Base-by-base conservation (phyloP, 2,113 vertebrate genomes). In the Perca fluviatilis region DNA sequence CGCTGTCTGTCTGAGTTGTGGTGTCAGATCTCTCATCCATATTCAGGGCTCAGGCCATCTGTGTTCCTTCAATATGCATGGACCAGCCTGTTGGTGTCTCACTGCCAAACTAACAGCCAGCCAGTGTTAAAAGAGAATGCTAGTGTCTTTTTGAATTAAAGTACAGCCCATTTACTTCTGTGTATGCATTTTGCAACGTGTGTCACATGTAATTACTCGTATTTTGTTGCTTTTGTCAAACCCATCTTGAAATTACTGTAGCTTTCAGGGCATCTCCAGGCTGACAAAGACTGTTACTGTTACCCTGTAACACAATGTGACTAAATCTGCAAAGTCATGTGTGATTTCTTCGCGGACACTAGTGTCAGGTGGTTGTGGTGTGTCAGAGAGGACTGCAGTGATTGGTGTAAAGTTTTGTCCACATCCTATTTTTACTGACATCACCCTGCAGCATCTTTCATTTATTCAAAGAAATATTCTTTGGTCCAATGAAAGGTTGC, bases 21-120 rank as follows among this genome's bases (percentile, higher is more conserved):
- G 88, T 91, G 90, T 92, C 89, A 86, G 83, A 91, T 89, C 86
- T 60, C 86, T 93, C 93, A 93, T 93, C 86, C 92, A 93, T 93
- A 93, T 94, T 92, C 92, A 92, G 88, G 3, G 21, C 65, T n/a
- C 76, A 80, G 89, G 79, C 93, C 92, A 92, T 94, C 91, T 94
- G 92, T 88, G 88, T 73, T 79, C 80, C 78, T 93, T 90, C 90
- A 91, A 90, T 92, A 92, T 93, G 87, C 91, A 93, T 90, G 87
- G 91, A 89, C 87, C 86, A 85, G 90, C 70, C 87, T 93, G 93
- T 69, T 11, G n/a, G 67, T 77, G 79, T 66, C 66, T 80, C 75
- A 18, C 75, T 84, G 87, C 90, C 87, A 86, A 90, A 80, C 90
- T 80, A 14, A 33, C 67, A 77, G 77, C 63, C 87, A 86, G 77